These are phyloP conservation scores for Lasioglossum vierecki DNA, from an alignment of 2,888 invertebrate species.

Conservation along the genomic window DNA sequence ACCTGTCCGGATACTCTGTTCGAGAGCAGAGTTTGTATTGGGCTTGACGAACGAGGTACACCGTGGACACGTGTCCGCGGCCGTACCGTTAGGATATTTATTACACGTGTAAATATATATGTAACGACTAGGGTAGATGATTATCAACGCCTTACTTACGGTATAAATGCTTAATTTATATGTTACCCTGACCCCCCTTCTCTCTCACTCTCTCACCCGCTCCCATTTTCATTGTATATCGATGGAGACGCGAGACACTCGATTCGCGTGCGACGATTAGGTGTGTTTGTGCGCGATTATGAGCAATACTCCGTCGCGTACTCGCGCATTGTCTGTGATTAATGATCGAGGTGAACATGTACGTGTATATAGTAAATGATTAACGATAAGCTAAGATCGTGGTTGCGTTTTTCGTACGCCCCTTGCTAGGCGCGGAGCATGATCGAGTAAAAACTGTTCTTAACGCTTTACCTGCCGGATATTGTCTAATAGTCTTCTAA, in stretches of 20 bases:
- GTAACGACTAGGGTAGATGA: constrained; percentile 39
- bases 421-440: constrained; percentile 11
- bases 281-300: constrained; percentile 58
- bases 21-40: not conserved
- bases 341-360: constrained; percentile 75
- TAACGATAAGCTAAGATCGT: constrained; percentile 31
- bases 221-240: constrained; percentile 34
- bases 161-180: constrained; percentile 72
- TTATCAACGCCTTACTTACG: constrained; percentile 61
- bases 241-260: constrained; percentile 57
- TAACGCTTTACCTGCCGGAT: not conserved
- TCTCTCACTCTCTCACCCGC: constrained; percentile 16
- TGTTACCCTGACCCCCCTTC: constrained; percentile 44
- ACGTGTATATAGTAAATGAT: constrained; percentile 65
- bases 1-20: not conserved
- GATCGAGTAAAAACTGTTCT: constrained; percentile 29
- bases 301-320: constrained; percentile 67
- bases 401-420: constrained; percentile 27
- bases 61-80: constrained; percentile 19
- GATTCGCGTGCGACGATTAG: constrained; percentile 62
- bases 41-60: constrained; percentile 20
- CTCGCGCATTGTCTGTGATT: constrained; percentile 82
- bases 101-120: constrained; percentile 79
- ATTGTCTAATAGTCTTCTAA: not conserved
- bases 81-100: constrained; percentile 78